A percentile compares a stretch with the other conserved stretches of the same genome.
These are phyloP conservation scores for Pelosia muscerda DNA, from an alignment of 2,888 invertebrate species.

Conservation along the genomic window DNA sequence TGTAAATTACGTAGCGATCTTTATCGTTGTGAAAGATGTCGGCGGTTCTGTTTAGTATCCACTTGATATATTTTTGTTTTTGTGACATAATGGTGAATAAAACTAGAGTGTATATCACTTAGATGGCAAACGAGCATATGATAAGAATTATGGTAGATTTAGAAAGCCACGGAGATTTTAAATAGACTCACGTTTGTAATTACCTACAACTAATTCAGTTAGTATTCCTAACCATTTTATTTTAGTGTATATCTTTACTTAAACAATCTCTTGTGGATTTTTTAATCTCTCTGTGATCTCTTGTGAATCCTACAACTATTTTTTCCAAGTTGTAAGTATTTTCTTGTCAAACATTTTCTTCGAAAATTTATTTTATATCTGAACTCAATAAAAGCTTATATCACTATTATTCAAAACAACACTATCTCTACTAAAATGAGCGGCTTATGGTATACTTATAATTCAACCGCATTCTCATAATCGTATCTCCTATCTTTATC, in stretches of 20 bases:
- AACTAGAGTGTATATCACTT: background rate
- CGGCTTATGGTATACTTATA: constrained; percentile 67
- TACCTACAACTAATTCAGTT: background rate
- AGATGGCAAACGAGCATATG: background rate
- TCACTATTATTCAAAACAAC: constrained; percentile 51
- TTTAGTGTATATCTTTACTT: background rate
- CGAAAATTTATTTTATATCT: constrained; percentile 1
- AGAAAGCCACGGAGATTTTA: background rate
- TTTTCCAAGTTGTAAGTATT: background rate
- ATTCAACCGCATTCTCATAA: constrained; percentile 69
- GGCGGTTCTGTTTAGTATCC: constrained; percentile 38
- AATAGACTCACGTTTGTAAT: background rate
- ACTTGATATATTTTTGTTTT: constrained; percentile 19
- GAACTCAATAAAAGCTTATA: constrained; percentile 38
- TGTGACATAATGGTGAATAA: constrained; percentile 27
- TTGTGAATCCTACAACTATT: too few relatives aligned
- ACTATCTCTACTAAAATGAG: constrained; percentile 67
- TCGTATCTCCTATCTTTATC: constrained; percentile 53
- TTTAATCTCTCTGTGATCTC: too few relatives aligned
- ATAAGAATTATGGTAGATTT: background rate
- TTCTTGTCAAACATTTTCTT: background rate
- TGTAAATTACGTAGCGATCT: constrained; percentile 48
- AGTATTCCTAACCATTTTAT: background rate
- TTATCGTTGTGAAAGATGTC: constrained; percentile 42
- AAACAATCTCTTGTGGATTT: background rate